Evolutionary conservation across 1,140 invertebrate species (phyloP).

Genomic region (Chironomus striatipennis): DNA sequence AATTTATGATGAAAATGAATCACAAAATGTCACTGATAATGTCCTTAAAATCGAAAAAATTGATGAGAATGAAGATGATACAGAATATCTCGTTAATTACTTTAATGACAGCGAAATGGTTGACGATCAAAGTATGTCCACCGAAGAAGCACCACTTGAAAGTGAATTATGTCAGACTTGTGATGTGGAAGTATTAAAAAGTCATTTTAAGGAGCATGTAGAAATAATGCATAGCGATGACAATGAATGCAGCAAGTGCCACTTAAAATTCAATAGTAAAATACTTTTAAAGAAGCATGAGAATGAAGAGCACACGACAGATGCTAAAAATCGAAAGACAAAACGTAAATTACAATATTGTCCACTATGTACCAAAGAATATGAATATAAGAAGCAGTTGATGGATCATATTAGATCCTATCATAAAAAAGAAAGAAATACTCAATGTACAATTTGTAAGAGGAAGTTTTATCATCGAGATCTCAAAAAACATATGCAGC

Average conservation of each 20-base stretch:
- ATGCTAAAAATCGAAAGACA: background rate
- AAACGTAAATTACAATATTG: background rate
- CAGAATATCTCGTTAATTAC: no score
- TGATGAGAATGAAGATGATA: no score
- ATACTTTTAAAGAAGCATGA: background rate
- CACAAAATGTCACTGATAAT: no score
- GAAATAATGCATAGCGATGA: background rate
- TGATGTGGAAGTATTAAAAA: background rate
- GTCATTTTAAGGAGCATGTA: background rate
- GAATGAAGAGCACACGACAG: background rate
- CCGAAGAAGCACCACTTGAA: no score
- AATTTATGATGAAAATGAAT: no score
- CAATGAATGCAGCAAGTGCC: background rate
- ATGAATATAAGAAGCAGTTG: background rate
- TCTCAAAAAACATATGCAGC: background rate
- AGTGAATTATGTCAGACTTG: background rate
- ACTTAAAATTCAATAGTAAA: background rate
- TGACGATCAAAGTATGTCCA: no score
- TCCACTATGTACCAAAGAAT: background rate
- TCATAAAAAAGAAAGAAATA: background rate
- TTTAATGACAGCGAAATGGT: no score
- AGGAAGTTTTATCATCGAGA: background rate
- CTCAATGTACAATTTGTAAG: background rate
- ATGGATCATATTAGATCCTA: background rate
- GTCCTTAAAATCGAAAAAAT: no score